Evolutionary conservation across 1,140 invertebrate genomes (phyloP).

Genomic region (Drosophila triauraria): DNA sequence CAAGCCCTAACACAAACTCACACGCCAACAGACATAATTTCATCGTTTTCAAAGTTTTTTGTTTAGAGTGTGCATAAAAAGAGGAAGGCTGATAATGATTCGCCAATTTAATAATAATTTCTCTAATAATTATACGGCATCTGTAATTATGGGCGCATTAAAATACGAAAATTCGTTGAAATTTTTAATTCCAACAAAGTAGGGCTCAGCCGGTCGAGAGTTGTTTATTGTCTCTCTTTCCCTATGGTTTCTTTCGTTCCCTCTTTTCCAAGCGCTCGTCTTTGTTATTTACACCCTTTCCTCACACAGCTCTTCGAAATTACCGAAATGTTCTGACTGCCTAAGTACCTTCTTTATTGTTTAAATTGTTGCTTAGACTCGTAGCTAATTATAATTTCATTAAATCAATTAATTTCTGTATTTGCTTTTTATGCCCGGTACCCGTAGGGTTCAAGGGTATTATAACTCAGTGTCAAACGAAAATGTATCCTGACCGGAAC

Average conservation of each 20-base stretch:
- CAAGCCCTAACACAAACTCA: not conserved
- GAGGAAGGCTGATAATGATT: constrained; percentile 66
- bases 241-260: not conserved
- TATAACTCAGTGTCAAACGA: too few relatives aligned
- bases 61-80: constrained; percentile 14
- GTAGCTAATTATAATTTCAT: constrained; percentile 7
- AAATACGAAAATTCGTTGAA: constrained; percentile 57
- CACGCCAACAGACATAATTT: not conserved
- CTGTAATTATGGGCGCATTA: constrained; percentile 56
- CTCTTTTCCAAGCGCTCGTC: not conserved
- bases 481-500: too few relatives aligned
- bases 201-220: constrained; percentile 2
- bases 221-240: constrained; percentile 8
- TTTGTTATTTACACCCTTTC: not conserved
- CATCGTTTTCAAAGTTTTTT: not conserved
- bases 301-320: not conserved
- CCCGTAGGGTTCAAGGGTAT: too few relatives aligned
- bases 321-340: not conserved
- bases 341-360: not conserved
- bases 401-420: constrained; percentile 1
- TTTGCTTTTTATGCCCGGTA: too few relatives aligned
- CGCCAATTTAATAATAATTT: constrained; percentile 70
- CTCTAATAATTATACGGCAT: constrained; percentile 66
- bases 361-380: not conserved
- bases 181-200: constrained; percentile 61